Evolutionary conservation across 35 echinoderm and acorn worm species (phyloP).

Genomic region (Hemicentrotus pulcherrimus): DNA sequence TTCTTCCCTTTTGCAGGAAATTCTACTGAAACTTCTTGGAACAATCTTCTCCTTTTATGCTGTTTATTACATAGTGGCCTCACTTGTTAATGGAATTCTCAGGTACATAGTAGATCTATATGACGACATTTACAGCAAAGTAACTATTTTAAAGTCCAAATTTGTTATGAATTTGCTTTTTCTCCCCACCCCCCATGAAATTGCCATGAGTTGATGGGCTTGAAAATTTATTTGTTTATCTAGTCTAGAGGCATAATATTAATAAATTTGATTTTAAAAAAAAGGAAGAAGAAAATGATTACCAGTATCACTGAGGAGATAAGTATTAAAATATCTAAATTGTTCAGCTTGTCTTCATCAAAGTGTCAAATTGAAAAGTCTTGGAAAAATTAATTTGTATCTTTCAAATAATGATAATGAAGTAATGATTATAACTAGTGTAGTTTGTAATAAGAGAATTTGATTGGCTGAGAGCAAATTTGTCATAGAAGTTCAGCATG

Average conservation of each 20-base stretch:
- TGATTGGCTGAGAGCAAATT: too few relatives aligned
- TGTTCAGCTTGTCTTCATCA: not conserved
- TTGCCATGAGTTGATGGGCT: not conserved
- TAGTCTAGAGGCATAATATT: not conserved
- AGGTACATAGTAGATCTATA: slow-evolving; percentile 22
- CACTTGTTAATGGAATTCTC: slow-evolving; percentile 50
- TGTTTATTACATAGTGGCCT: slow-evolving; percentile 48
- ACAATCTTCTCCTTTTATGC: slow-evolving; percentile 43
- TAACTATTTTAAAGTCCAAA: too few relatives aligned
- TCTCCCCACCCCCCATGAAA: not conserved
- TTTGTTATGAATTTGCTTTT: not conserved
- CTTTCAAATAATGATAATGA: not conserved
- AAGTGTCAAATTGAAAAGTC: not conserved
- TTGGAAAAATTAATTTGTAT: too few relatives aligned
- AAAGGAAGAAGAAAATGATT: too few relatives aligned
- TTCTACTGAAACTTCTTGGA: slow-evolving; percentile 30
- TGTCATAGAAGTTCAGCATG: too few relatives aligned
- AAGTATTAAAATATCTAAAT: not conserved
- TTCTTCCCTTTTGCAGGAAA: slow-evolving; percentile 23
- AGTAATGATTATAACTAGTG: not conserved
- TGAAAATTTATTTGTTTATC: not conserved
- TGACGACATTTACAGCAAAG: not conserved
- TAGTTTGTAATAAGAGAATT: too few relatives aligned
- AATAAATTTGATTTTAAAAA: not conserved
- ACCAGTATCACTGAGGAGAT: too few relatives aligned